These are phyloP conservation scores for Brachymystax lenok DNA, from an alignment of 2,797 vertebrate species.

Conservation along the genomic window DNA sequence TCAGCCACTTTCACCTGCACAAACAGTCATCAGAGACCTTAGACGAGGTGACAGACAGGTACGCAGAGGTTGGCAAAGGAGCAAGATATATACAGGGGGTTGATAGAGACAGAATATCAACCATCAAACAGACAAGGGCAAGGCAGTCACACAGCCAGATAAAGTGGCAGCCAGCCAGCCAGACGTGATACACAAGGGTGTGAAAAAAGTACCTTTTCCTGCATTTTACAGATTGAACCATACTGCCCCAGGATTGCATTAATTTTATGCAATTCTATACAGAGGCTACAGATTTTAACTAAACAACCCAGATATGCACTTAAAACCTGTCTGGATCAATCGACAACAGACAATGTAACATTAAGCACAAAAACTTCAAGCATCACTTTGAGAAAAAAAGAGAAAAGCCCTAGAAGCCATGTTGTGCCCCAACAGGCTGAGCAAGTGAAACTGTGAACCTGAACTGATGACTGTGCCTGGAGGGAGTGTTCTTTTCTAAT, in stretches of 20 bases:
- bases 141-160: not conserved
- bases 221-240: not conserved
- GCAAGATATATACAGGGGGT: not conserved
- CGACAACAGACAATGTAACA: no score
- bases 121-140: not conserved
- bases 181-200: not conserved
- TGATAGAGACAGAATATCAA: not conserved
- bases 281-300: not conserved
- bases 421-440: not conserved
- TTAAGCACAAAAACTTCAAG: no score
- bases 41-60: not conserved
- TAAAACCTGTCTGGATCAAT: no score
- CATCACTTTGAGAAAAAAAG: not conserved
- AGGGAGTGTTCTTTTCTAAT: conserved; percentile 16
- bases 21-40: conserved; percentile 17
- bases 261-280: not conserved
- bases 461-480: conserved; percentile 12
- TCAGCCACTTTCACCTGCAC: conserved; percentile 88
- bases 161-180: not conserved
- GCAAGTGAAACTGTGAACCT: not conserved
- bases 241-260: not conserved
- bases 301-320: not conserved
- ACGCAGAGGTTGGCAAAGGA: not conserved
- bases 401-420: not conserved
- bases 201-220: not conserved